Conservation (phyloP, 2,797 vertebrate genomes). For the Chelonia mydas region DNA sequence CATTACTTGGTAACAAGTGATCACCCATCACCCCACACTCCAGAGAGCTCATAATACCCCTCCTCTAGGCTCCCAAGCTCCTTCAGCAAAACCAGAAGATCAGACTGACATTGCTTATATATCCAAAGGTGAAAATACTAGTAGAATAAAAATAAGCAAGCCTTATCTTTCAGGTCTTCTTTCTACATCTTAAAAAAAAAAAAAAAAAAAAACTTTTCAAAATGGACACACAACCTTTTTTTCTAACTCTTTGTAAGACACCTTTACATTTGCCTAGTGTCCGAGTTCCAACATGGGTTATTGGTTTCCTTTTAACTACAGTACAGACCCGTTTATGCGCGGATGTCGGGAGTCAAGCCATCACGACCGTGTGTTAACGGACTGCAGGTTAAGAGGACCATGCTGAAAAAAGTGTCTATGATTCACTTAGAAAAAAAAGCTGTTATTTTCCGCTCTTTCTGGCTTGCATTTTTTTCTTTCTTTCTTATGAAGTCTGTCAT, state of each 20-base stretch:
- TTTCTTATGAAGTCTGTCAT: no score
- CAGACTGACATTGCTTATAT: background rate
- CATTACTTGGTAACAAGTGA: no score
- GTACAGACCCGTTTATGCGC: no score
- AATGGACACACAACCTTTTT: background rate
- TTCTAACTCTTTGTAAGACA: background rate
- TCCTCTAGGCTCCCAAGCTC: conserved; percentile 16
- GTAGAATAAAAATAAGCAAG: background rate
- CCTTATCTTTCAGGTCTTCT: background rate
- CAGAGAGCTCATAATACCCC: conserved; percentile 37
- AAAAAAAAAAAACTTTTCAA: background rate
- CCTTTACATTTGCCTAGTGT: background rate
- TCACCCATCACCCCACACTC: conserved; percentile 8
- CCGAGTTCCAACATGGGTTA: background rate
- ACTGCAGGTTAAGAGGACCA: no score
- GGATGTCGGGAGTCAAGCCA: no score
- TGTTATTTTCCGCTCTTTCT: no score
- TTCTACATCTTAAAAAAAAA: background rate
- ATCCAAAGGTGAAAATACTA: background rate
- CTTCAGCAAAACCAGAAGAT: conserved; percentile 2
- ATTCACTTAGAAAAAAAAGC: no score
- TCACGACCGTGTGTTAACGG: no score
- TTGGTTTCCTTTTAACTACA: background rate
- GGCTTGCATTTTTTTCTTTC: no score
- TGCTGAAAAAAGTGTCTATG: no score